Conservation (phyloP, 2,888 invertebrate species). For the Mantis religiosa region DNA sequence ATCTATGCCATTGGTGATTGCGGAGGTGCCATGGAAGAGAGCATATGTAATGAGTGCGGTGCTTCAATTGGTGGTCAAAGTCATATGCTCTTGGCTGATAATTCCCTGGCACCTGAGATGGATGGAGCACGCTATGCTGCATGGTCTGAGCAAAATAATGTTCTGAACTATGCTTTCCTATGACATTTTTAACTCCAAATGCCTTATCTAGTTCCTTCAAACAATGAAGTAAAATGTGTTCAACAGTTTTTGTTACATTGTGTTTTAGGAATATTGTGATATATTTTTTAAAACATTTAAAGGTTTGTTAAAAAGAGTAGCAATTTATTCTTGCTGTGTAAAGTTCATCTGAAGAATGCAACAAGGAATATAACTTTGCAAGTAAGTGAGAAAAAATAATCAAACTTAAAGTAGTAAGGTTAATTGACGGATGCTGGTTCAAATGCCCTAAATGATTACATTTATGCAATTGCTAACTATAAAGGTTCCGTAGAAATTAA, state of each 20-base stretch:
- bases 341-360: background rate
- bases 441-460: constrained; percentile 67
- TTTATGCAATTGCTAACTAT: constrained; percentile 62
- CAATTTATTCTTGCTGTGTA: too few species aligned
- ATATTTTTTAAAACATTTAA: too few species aligned
- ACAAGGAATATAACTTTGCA: background rate
- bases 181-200: too few species aligned
- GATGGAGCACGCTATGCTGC: constrained; percentile 51
- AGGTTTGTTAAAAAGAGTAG: too few species aligned
- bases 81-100: constrained; percentile 49
- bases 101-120: constrained; percentile 52
- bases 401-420: constrained; percentile 53
- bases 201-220: background rate
- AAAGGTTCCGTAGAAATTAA: constrained; percentile 57
- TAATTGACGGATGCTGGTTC: constrained; percentile 62
- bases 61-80: constrained; percentile 51
- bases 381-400: constrained; percentile 47
- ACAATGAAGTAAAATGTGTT: background rate
- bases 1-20: constrained; percentile 63
- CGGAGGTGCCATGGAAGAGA: constrained; percentile 56
- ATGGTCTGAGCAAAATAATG: constrained; percentile 34
- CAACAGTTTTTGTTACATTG: too few species aligned
- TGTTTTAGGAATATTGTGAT: too few species aligned
- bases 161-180: background rate
- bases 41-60: constrained; percentile 56